Percentiles rank a stretch among this genome's conserved stretches.
Conservation (phyloP, 2,888 invertebrate genomes). For the Neria commutata region DNA sequence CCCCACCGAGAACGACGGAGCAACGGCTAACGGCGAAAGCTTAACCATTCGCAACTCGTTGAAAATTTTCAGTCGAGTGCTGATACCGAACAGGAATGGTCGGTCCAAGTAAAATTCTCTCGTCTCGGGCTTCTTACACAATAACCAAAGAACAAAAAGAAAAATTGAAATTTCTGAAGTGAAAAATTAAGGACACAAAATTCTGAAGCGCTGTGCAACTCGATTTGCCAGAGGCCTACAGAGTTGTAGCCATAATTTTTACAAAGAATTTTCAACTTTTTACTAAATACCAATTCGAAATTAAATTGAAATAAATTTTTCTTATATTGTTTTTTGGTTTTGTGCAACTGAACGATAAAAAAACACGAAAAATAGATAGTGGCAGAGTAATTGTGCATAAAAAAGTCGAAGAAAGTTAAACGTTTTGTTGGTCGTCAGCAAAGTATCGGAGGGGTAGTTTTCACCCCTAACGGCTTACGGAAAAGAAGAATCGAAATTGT, state of each 20-base stretch:
- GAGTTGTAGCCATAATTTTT: no score
- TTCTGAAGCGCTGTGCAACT: constrained; percentile 34
- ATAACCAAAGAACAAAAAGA: constrained; percentile 34
- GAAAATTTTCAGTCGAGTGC: constrained; percentile 61
- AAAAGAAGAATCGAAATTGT: constrained; percentile 34
- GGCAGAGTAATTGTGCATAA: constrained; percentile 18
- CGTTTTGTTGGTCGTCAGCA: constrained; percentile 10
- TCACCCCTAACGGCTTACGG: constrained; percentile 32
- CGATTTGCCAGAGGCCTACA: constrained; percentile 18
- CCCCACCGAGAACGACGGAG: background rate
- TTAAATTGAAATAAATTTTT: no score
- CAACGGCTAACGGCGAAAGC: constrained; percentile 42
- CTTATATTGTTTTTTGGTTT: no score
- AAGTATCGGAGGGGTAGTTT: constrained; percentile 30
- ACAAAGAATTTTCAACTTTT: no score
- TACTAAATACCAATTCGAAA: no score
- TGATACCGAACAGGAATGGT: constrained; percentile 61
- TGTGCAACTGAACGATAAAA: no score
- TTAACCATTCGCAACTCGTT: constrained; percentile 55
- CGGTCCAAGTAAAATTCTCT: constrained; percentile 53
- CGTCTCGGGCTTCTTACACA: constrained; percentile 55
- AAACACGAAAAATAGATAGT: constrained; percentile 31
- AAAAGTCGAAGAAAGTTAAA: constrained; percentile 14
- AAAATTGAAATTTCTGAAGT: constrained; percentile 14
- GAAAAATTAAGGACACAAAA: constrained; percentile 37